Evolutionary conservation across 2,888 invertebrate species (phyloP).

Genomic region (Octonoba sinensis): DNA sequence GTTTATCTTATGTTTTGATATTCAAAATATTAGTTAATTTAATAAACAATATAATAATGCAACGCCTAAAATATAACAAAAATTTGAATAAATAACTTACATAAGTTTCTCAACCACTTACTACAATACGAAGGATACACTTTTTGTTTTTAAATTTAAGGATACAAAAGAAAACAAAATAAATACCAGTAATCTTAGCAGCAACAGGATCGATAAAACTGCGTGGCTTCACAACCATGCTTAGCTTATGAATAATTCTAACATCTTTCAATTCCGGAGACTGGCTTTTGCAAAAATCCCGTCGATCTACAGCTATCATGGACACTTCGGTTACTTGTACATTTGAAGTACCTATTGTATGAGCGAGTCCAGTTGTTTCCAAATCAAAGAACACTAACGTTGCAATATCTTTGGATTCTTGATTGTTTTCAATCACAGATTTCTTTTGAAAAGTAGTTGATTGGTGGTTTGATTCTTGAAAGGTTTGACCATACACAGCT

Average conservation of each 20-base stretch:
- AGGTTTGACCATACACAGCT: no score
- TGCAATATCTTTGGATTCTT: neutral
- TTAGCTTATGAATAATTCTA: constrained; percentile 80
- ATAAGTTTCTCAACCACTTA: no score
- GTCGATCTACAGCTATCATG: constrained; percentile 76
- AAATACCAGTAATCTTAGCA: constrained; percentile 67
- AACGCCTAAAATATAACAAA: no score
- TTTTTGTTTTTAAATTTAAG: no score
- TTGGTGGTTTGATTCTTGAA: no score
- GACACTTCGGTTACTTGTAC: constrained; percentile 81
- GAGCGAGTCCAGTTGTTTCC: constrained; percentile 81
- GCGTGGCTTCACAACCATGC: constrained; percentile 79
- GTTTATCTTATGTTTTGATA: no score
- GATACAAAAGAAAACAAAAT: no score
- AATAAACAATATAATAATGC: no score
- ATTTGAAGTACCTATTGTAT: constrained; percentile 69
- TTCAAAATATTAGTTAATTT: no score
- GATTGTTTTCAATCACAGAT: neutral
- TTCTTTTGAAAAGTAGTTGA: no score
- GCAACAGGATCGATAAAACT: constrained; percentile 73
- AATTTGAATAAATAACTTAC: no score
- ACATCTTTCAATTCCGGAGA: constrained; percentile 68
- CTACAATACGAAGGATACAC: no score
- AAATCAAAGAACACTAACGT: constrained; percentile 81
- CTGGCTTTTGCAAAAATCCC: constrained; percentile 28